These are phyloP conservation scores for Hartigia nigra DNA, from an alignment of 2,888 invertebrate genomes.

Conservation along the genomic window DNA sequence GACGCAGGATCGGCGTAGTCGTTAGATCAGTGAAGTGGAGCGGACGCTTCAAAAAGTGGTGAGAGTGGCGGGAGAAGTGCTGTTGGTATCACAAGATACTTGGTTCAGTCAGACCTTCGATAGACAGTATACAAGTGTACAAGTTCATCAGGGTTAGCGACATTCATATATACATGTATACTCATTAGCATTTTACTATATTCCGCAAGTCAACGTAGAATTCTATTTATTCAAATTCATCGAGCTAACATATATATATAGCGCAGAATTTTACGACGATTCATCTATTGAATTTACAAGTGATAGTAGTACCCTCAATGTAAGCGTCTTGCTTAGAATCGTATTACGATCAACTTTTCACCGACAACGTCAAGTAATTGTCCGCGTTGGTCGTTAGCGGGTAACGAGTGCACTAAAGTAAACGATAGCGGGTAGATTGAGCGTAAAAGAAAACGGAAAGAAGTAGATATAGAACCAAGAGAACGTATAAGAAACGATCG, in stretches of 20 bases:
- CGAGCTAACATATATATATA: background rate
- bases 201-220: background rate
- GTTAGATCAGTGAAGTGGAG: slow-evolving; percentile 45
- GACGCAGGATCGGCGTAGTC: slow-evolving; percentile 35
- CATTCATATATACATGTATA: background rate
- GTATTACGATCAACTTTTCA: background rate
- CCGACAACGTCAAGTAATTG: background rate
- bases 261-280: background rate
- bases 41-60: slow-evolving; percentile 50
- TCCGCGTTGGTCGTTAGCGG: background rate
- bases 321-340: background rate
- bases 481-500: background rate
- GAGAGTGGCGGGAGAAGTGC: slow-evolving; percentile 36
- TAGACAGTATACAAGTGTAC: background rate
- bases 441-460: background rate
- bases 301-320: background rate
- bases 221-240: background rate
- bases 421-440: background rate
- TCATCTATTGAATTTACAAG: background rate
- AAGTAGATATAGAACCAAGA: background rate
- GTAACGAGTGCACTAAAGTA: background rate
- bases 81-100: background rate
- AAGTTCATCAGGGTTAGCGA: background rate
- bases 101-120: background rate
- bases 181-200: no score